Base-by-base conservation (phyloP, 2,888 invertebrate genomes). In the Meiosimyza platycephala region DNA sequence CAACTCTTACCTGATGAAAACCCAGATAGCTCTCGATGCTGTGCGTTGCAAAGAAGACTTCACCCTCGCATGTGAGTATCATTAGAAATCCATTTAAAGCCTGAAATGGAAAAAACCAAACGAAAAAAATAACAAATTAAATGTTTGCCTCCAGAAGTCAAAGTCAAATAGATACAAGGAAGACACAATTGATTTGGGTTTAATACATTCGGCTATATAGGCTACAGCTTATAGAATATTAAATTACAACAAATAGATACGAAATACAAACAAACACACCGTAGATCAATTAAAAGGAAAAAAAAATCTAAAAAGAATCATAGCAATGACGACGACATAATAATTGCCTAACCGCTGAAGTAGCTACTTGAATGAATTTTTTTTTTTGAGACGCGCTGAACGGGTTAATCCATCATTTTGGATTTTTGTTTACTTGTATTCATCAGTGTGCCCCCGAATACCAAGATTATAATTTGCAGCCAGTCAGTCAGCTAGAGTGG, bases 11-110 rank as follows among this genome's bases (percentile, higher is more conserved):
- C 94, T 99, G 99, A 91, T 99, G 99, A 91, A 99, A 99, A 88
- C 99, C 99, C 85, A 99, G 92, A 90, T 98, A 99, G 88, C 96
- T 98, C 90, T 99, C 99, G 88, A 99, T 99, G 89, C 98, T 98
- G 90, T 99, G 96, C 77, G 99, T 98, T 74, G 98, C 98, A 90
- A 98, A 99, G 91, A 99, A 99, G 67, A 99, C 98, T 89, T 99
- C 99, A 76, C 99, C 99, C 87, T 99, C 98, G 89, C 98, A 98
- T 80, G 98, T 98, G 79, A 99, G 91, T 86, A 99, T 98, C 91
- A 99, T 94, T 86, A 99, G 93, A 91, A 99, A 99, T 83, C 99
- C 99, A 89, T 99, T 99, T 87, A 99, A 91, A 78, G 99, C 99
- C 98, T 98, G 92, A 72, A 88, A 83, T 78, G 79, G 81, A 75